Evolutionary conservation across 2,113 vertebrate genomes (phyloP).

Genomic region (Brachionichthys hirsutus): DNA sequence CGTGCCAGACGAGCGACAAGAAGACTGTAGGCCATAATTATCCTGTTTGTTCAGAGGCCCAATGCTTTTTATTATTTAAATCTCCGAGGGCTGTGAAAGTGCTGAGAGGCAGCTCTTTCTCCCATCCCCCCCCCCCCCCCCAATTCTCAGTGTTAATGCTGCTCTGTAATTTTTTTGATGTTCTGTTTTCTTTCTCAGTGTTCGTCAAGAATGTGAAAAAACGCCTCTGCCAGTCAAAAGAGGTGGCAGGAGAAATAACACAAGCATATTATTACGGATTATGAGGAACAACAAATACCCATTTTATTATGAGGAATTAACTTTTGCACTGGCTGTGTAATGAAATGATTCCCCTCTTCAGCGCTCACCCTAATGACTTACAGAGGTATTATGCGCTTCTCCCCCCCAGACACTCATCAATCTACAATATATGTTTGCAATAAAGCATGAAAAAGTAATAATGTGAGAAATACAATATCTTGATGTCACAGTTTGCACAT

Average conservation of each 20-base stretch:
- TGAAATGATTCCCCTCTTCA: conserved; percentile 18
- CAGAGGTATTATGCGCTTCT: conserved; percentile 7
- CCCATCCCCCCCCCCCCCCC: conserved; percentile 77
- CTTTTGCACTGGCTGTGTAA: conserved; percentile 15
- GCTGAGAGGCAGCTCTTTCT: conserved; percentile 74
- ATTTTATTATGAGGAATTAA: conserved; percentile 38
- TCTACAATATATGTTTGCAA: conserved; percentile 1
- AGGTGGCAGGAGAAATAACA: conserved; percentile 51
- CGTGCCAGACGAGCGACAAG: conserved; percentile 76
- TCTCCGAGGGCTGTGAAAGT: conserved; percentile 80
- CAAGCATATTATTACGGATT: conserved; percentile 55
- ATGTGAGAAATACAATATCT: too few relatives aligned
- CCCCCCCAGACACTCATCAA: conserved; percentile 22
- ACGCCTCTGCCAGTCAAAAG: conserved; percentile 50
- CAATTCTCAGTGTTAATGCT: conserved; percentile 76
- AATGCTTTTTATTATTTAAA: conserved; percentile 85
- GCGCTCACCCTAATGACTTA: background rate
- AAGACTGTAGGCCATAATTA: conserved; percentile 85
- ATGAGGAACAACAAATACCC: conserved; percentile 34
- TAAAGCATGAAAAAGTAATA: background rate
- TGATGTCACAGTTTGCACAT: too few relatives aligned
- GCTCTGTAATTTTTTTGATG: conserved; percentile 71
- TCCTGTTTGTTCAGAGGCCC: conserved; percentile 83
- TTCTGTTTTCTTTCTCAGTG: conserved; percentile 69
- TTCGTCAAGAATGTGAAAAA: conserved; percentile 67